A percentile compares a stretch with the other conserved stretches of the same genome.
Conservation (phyloP, 2,797 vertebrate species). For the Acomys russatus region DNA sequence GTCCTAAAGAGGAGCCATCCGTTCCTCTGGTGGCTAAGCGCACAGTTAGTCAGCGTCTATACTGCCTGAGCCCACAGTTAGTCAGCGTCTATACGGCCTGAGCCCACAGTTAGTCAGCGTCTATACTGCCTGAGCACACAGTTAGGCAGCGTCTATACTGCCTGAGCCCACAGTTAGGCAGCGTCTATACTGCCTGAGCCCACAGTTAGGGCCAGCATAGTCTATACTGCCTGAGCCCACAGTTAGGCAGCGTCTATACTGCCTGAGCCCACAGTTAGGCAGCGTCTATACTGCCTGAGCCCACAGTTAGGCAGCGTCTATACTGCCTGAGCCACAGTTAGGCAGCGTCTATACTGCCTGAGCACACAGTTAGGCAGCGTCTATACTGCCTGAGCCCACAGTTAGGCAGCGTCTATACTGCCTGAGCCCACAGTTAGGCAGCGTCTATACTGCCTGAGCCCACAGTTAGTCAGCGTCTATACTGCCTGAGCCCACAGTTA, state of each 20-base stretch:
- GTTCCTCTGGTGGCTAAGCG: accelerated
- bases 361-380: too few species aligned
- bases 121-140: not conserved
- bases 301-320: not conserved
- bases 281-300: not conserved
- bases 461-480: not conserved
- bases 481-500: too few species aligned
- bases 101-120: not conserved
- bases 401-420: not conserved
- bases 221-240: not conserved
- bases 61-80: not conserved
- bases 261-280: accelerated
- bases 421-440: not conserved
- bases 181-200: not conserved
- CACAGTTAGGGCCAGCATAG: not conserved
- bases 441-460: not conserved
- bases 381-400: accelerated
- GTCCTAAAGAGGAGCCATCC: not conserved
- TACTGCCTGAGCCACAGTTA: not conserved
- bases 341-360: not conserved
- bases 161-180: not conserved
- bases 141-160: too few species aligned
- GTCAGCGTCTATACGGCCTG: not conserved
- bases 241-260: too few species aligned
- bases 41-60: not conserved